Conservation (phyloP, 2,113 vertebrate genomes). For the Siphamia tubifer region DNA sequence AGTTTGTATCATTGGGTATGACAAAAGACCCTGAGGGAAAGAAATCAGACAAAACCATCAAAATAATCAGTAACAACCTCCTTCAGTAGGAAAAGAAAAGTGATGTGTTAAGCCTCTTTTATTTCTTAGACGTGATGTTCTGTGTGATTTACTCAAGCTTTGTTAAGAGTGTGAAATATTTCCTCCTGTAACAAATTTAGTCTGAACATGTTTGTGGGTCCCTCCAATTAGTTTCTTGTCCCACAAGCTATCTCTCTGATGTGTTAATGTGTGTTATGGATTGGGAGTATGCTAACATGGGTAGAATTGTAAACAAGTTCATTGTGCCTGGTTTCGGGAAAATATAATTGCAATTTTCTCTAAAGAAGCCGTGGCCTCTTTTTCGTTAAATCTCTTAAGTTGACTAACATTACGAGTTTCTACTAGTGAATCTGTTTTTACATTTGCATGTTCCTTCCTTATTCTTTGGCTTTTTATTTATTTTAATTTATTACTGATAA, state of each 20-base stretch:
- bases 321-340: conserved; percentile 18
- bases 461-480: too few relatives aligned
- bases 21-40: too few relatives aligned
- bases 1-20: too few relatives aligned
- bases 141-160: conserved; percentile 12
- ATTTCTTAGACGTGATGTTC: neutral
- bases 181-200: conserved; percentile 29
- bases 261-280: conserved; percentile 47
- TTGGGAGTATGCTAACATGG: conserved; percentile 9
- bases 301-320: conserved; percentile 42
- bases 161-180: conserved; percentile 18
- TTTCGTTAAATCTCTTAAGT: too few relatives aligned
- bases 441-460: too few relatives aligned
- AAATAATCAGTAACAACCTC: neutral
- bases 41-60: neutral
- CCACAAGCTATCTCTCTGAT: conserved; percentile 52
- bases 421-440: too few relatives aligned
- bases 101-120: neutral
- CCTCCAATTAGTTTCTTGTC: conserved; percentile 58
- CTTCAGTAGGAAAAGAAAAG: neutral
- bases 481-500: too few relatives aligned
- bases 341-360: neutral
- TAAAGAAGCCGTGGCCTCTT: too few relatives aligned
- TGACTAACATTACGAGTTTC: too few relatives aligned
- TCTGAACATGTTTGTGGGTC: conserved; percentile 36